Evolutionary conservation across 2,888 invertebrate species (phyloP), one percentile per base, ranked within the genome.

Genomic region (Leptinotarsa rubiginosa): DNA sequence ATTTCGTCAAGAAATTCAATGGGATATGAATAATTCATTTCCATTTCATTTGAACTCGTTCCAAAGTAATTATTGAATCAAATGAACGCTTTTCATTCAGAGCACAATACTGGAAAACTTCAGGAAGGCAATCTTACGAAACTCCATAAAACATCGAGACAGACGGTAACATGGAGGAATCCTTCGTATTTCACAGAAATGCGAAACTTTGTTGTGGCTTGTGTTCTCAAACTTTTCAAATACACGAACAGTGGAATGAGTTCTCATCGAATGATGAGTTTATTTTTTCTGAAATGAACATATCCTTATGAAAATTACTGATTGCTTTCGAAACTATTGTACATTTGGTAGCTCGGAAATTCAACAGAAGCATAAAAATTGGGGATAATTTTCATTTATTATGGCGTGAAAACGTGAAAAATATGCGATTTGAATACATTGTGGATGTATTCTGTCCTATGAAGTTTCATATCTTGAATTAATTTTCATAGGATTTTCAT

Each of bases 31-130:
- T 20, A 56, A 52, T 56, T 56, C 20, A 20, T 56, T 56, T 56
- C 16, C 4, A 56, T 56, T 56, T 56, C 56, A 56, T 22, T 10
- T 56, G 22, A 56, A 25, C 13, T 56, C 56, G 56, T 56, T 56
- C 4, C 56, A 56, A 56, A 56, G 22, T 56, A 25, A 56, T 56
- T 56, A 56, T 22, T 13, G 22, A 56, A 22, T 56, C 56, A 56
- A 56, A 56, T 4, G 15, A 1, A 56, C 25, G 22, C 12, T 10
- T 56, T 56, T 15, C 56, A 25, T 56, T 25, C 22, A 22, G 12
- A 22, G 22, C 56, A 56, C 56, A 56, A 56, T 22, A 15, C 56
- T 20, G 56, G 15, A 56, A 25, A 56, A 56, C 22, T 20, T 20
- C 56, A 56, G 22, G 22, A 22, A 56, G 56, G 18, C 56, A 12